phyloP scores from a whole-genome alignment of 2,797 vertebrate genomes.

The Falco novaeseelandiae region DNA sequence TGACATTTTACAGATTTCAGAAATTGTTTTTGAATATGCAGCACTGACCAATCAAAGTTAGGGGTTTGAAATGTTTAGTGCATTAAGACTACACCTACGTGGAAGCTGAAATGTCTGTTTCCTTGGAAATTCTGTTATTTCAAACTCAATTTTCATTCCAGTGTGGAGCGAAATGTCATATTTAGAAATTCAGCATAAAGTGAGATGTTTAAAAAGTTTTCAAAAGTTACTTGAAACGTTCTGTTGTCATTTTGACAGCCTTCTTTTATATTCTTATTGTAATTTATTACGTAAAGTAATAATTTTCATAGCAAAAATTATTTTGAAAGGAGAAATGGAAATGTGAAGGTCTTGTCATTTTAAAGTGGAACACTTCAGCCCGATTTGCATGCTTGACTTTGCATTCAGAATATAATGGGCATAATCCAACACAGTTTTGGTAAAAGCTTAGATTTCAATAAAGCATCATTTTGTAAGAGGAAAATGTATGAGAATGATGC shows the following conservation, averaged over 20 bases:
- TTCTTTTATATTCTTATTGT: neutral
- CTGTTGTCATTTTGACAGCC: slow-evolving; percentile 44
- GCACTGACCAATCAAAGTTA: neutral
- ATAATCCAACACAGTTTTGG: neutral
- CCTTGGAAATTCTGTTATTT: slow-evolving; percentile 31
- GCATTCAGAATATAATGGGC: neutral
- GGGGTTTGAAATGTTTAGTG: neutral
- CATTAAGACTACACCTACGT: neutral
- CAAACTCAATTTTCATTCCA: neutral
- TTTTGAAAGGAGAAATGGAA: slow-evolving; percentile 33
- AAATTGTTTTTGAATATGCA: neutral
- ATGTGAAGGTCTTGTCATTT: neutral
- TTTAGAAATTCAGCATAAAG: neutral
- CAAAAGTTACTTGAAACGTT: neutral
- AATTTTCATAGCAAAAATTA: neutral
- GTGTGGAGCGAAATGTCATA: neutral
- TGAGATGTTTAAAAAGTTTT: neutral
- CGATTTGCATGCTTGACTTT: slow-evolving; percentile 22
- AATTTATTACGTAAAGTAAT: neutral
- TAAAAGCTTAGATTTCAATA: neutral
- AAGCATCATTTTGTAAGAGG: neutral
- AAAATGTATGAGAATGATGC: neutral
- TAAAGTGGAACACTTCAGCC: neutral
- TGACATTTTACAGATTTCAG: neutral
- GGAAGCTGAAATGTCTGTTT: neutral